phyloP scores from a whole-genome alignment of 2,797 vertebrate genomes.

The Aulostomus chinensis region DNA sequence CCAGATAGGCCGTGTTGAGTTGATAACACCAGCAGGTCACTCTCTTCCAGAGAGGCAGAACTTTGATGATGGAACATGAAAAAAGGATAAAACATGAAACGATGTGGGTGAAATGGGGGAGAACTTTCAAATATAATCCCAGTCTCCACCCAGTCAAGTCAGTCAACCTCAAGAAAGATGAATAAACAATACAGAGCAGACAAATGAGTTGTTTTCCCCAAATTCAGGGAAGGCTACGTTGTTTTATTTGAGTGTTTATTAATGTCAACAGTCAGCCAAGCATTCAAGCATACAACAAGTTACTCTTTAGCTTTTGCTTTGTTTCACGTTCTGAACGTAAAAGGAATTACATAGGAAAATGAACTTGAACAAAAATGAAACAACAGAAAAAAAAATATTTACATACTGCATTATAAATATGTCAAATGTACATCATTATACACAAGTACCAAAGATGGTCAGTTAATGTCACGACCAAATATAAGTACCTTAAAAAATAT shows the following conservation, averaged over 20 bases:
- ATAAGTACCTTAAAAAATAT: conserved; percentile 78
- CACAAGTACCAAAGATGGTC: conserved; percentile 82
- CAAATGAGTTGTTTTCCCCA: conserved; percentile 59
- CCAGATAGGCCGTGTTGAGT: conserved; percentile 12
- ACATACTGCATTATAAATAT: conserved; percentile 91
- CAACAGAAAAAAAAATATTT: conserved; percentile 79
- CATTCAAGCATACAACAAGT: conserved; percentile 83
- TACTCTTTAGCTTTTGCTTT: conserved; percentile 80
- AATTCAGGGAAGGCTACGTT: conserved; percentile 77
- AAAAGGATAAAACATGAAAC: conserved; percentile 19
- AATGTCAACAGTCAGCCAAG: conserved; percentile 85
- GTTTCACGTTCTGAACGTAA: conserved; percentile 75
- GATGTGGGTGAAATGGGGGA: background rate
- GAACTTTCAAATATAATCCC: conserved; percentile 15
- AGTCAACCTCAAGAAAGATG: too few species aligned
- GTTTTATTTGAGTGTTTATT: conserved; percentile 86
- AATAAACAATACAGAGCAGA: conserved; percentile 36
- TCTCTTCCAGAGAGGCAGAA: background rate
- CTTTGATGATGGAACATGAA: conserved; percentile 18
- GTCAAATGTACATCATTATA: conserved; percentile 90
- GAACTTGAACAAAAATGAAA: conserved; percentile 58
- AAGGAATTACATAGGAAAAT: conserved; percentile 70
- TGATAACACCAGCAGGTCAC: conserved; percentile 1
- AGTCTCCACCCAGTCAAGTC: too few species aligned
- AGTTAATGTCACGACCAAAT: conserved; percentile 70